Evolutionary conservation across 2,888 invertebrate genomes (phyloP).

Genomic region (Ashinkailepas kermadecensis): DNA sequence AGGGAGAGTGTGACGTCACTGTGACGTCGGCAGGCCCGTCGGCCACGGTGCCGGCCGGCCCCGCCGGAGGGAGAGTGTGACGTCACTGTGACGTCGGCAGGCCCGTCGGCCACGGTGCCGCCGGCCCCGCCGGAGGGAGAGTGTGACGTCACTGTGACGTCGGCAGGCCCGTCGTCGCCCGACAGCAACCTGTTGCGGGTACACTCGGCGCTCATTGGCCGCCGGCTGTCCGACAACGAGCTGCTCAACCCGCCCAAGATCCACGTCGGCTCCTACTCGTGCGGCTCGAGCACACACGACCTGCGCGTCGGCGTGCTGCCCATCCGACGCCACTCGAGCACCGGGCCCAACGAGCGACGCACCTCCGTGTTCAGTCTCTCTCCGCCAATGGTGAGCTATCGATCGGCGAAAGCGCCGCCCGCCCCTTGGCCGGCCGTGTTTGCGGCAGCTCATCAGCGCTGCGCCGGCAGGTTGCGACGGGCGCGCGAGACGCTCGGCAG

Average conservation of each 20-base stretch:
- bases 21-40: conserved; percentile 45
- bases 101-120: too few species aligned
- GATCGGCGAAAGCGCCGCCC: too few species aligned
- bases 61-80: too few species aligned
- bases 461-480: too few species aligned
- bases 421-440: too few species aligned
- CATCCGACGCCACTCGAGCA: conserved; percentile 80
- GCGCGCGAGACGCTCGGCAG: too few species aligned
- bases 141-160: background rate
- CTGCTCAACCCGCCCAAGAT: conserved; percentile 79
- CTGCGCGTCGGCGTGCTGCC: conserved; percentile 57
- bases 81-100: too few species aligned
- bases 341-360: conserved; percentile 68
- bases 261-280: conserved; percentile 70
- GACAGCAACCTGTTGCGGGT: conserved; percentile 81
- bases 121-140: too few species aligned
- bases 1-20: too few species aligned
- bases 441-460: too few species aligned
- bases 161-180: conserved; percentile 58
- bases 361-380: conserved; percentile 60
- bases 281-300: conserved; percentile 63
- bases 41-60: too few species aligned
- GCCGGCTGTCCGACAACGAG: conserved; percentile 84
- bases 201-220: conserved; percentile 69
- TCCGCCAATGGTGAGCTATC: conserved; percentile 69